These are phyloP conservation scores for Athalia cordata DNA, from an alignment of 2,888 invertebrate species.

Conservation along the genomic window DNA sequence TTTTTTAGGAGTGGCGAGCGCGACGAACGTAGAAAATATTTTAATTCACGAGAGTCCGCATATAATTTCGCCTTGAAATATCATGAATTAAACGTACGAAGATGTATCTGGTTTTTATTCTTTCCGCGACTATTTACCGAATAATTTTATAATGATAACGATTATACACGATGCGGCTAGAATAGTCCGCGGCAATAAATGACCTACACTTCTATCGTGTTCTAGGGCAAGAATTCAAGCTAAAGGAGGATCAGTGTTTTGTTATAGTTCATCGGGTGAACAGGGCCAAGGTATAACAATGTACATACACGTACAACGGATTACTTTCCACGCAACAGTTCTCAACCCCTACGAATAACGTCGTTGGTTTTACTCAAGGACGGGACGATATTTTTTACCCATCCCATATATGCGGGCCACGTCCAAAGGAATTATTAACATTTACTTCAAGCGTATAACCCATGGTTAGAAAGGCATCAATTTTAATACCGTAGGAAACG, in stretches of 20 bases:
- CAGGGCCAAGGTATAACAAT: neutral
- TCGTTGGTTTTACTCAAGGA: too few relatives aligned
- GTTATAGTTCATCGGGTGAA: slow-evolving; percentile 17
- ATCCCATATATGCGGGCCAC: too few relatives aligned
- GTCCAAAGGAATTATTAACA: neutral
- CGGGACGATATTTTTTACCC: too few relatives aligned
- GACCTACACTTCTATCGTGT: neutral
- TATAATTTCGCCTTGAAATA: too few relatives aligned
- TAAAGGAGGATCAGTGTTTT: neutral
- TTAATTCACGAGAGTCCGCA: too few relatives aligned
- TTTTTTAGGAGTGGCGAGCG: too few relatives aligned
- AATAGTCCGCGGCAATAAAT: neutral
- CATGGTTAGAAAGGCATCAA: neutral
- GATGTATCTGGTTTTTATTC: too few relatives aligned
- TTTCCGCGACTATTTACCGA: too few relatives aligned
- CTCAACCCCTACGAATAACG: neutral
- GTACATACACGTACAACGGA: neutral
- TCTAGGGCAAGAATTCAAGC: neutral
- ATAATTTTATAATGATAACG: too few relatives aligned
- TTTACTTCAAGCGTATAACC: neutral
- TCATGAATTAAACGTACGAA: too few relatives aligned
- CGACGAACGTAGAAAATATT: too few relatives aligned
- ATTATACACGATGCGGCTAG: too few relatives aligned
- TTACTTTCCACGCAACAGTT: slow-evolving; percentile 9
- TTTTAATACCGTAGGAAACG: neutral